Conservation (phyloP, 1,140 invertebrate species). For the Scaptomyza pallida region DNA sequence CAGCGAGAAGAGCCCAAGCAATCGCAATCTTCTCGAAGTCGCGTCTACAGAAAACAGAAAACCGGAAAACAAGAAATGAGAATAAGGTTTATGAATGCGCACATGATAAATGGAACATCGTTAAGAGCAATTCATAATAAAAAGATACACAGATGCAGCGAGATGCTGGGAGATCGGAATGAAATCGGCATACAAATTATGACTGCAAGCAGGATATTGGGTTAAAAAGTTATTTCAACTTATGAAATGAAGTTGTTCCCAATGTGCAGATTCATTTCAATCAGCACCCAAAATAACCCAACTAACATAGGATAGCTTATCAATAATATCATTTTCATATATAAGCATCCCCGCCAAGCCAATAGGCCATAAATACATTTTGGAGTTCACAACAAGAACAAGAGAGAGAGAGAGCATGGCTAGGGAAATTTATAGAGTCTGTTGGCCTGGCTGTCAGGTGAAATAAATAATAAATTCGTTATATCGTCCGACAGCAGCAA, state of each 20-base stretch:
- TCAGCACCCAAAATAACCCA: conserved; percentile 44
- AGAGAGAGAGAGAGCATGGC: conserved; percentile 33
- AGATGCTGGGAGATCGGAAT: no score
- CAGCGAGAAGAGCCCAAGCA: neutral
- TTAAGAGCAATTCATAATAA: conserved; percentile 84
- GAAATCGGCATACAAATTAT: conserved; percentile 68
- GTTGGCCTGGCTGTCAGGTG: conserved; percentile 80
- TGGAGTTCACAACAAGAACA: conserved; percentile 19
- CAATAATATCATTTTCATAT: conserved; percentile 78
- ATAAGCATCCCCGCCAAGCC: conserved; percentile 26
- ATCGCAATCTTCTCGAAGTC: neutral
- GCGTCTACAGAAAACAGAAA: conserved; percentile 37
- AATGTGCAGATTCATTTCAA: conserved; percentile 64
- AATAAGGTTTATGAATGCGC: conserved; percentile 81
- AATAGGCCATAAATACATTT: conserved; percentile 65
- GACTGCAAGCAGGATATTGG: conserved; percentile 81
- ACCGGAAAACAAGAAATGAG: conserved; percentile 45
- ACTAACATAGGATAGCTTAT: conserved; percentile 43
- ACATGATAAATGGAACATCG: conserved; percentile 83
- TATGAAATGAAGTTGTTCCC: conserved; percentile 72
- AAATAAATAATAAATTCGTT: conserved; percentile 84
- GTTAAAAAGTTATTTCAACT: conserved; percentile 73
- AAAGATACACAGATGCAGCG: conserved; percentile 58
- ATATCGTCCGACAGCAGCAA: conserved; percentile 57
- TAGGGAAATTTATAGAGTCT: conserved; percentile 83